Conservation (phyloP, 92 coral and sea anemone genomes). For the Pocillopora grandis region DNA sequence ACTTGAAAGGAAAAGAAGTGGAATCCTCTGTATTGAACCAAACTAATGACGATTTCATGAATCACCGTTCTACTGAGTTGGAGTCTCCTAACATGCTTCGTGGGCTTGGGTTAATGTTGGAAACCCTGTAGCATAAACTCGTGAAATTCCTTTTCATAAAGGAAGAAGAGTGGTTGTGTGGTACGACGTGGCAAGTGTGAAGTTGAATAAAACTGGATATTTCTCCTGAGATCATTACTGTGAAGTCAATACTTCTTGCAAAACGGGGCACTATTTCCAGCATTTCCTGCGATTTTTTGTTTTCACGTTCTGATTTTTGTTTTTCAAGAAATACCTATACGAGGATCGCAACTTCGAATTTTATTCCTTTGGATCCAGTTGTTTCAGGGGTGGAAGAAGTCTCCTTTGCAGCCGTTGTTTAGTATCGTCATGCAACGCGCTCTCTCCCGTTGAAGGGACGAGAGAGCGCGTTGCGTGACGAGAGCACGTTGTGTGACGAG, state of each 20-base stretch:
- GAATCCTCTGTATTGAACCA: constrained; percentile 6
- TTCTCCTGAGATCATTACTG: too few species aligned
- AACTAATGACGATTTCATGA: constrained; percentile 19
- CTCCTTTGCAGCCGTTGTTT: neutral
- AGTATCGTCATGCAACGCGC: neutral
- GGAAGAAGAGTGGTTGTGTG: neutral
- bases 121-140: constrained; percentile 12
- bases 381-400: neutral
- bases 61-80: constrained; percentile 21
- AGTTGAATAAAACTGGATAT: too few species aligned
- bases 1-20: constrained; percentile 3
- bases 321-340: too few species aligned
- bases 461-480: neutral
- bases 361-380: too few species aligned
- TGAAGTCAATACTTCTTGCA: too few species aligned
- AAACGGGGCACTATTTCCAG: too few species aligned
- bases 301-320: too few species aligned
- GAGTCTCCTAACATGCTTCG: constrained; percentile 16
- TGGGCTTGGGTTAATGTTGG: constrained; percentile 25
- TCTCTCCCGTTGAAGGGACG: neutral
- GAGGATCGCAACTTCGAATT: too few species aligned
- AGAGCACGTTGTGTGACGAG: neutral
- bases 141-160: neutral
- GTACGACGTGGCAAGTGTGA: too few species aligned
- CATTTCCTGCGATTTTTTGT: too few species aligned